Percentiles rank a stretch among this genome's conserved stretches.
Evolutionary conservation across 2,888 invertebrate genomes (phyloP).

Genomic region (Gryllus longicercus): DNA sequence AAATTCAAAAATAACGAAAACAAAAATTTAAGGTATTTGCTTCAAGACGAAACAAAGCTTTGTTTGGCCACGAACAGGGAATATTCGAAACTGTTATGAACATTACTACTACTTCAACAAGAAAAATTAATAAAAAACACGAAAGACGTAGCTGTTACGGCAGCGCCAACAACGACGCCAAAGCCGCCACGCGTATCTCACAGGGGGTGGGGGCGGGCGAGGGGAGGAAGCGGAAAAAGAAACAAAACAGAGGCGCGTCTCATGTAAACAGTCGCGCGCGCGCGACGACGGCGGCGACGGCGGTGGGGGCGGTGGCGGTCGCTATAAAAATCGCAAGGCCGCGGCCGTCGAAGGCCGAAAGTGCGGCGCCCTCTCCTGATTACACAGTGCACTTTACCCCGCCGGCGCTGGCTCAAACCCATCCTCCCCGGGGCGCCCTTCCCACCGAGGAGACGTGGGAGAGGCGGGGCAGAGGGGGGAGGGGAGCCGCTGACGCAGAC

Average conservation of each 20-base stretch:
- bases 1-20: too few species aligned
- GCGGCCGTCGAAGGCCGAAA: neutral
- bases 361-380: neutral
- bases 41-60: too few species aligned
- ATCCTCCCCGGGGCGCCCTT: neutral
- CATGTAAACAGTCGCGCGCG: neutral
- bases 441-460: neutral
- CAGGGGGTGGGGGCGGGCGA: too few species aligned
- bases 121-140: too few species aligned
- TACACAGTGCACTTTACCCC: slow-evolving; percentile 8
- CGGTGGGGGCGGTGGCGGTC: neutral
- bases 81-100: too few species aligned
- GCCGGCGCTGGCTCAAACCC: neutral
- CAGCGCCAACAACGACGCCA: too few species aligned
- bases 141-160: too few species aligned
- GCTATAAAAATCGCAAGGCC: slow-evolving; percentile 17
- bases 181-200: too few species aligned
- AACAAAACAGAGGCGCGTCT: neutral
- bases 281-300: too few species aligned
- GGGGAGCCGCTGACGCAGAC: neutral
- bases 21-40: too few species aligned
- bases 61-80: too few species aligned
- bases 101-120: too few species aligned
- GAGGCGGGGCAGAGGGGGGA: neutral
- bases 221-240: neutral